These are phyloP conservation scores for Penelope pileata DNA, from an alignment of 2,113 vertebrate genomes.

Conservation along the genomic window DNA sequence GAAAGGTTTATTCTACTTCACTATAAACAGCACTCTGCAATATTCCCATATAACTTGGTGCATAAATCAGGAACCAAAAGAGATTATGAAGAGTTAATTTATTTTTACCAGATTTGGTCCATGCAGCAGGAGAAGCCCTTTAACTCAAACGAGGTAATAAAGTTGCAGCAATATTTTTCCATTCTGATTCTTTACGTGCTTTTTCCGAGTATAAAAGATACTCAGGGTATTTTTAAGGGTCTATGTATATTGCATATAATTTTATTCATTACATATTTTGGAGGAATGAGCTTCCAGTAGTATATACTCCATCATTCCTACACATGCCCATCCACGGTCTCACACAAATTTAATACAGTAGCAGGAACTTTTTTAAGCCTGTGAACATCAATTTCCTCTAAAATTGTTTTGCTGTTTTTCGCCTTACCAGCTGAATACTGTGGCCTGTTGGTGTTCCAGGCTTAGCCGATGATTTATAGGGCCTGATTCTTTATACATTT, in stretches of 20 bases:
- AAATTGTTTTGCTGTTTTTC: background rate
- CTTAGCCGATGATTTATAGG: background rate
- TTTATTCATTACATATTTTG: background rate
- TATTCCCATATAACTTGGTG: background rate
- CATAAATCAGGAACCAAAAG: constrained; percentile 22
- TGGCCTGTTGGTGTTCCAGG: background rate
- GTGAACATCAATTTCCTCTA: background rate
- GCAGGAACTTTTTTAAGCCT: background rate
- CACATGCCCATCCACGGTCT: background rate
- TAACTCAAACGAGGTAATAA: background rate
- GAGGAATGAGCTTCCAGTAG: background rate
- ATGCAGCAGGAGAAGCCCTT: background rate
- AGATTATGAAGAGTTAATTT: constrained; percentile 52
- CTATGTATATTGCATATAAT: background rate
- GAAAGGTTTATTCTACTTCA: constrained; percentile 26
- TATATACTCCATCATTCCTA: background rate
- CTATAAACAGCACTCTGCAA: background rate
- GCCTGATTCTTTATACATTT: background rate
- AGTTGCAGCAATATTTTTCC: background rate
- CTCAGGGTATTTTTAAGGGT: background rate
- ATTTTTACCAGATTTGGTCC: constrained; percentile 15
- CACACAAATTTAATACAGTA: background rate
- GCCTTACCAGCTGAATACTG: background rate
- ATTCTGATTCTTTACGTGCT: background rate
- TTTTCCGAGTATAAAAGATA: background rate